Percentiles rank a stretch among this genome's conserved stretches.
Conservation (phyloP, 2,888 invertebrate species). For the Chrysolina americana region DNA sequence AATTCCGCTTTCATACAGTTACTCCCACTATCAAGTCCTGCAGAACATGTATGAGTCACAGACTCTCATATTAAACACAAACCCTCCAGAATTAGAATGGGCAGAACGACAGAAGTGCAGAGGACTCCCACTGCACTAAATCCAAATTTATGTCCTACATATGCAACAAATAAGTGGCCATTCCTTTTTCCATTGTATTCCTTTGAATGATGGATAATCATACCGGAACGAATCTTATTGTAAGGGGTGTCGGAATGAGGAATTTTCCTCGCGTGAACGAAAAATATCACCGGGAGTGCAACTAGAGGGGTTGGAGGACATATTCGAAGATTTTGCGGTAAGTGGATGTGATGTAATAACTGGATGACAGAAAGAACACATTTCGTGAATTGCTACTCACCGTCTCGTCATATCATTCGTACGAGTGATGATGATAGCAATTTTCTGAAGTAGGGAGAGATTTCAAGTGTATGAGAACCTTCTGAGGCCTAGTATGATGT, state of each 20-base stretch:
- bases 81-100: conserved; percentile 14
- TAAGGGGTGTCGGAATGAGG: background rate
- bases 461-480: too few species aligned
- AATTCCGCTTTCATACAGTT: too few species aligned
- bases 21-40: background rate
- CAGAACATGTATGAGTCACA: background rate
- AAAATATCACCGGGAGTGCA: background rate
- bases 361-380: background rate
- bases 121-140: conserved; percentile 23
- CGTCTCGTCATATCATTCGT: background rate
- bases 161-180: conserved; percentile 26
- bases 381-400: background rate
- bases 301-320: background rate
- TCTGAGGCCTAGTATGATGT: too few species aligned
- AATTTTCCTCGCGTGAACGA: conserved; percentile 13
- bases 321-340: background rate
- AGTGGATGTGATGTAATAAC: background rate
- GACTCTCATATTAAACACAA: background rate
- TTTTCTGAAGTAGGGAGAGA: too few species aligned
- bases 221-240: conserved; percentile 28
- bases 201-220: conserved; percentile 28
- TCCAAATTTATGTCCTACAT: conserved; percentile 28
- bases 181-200: conserved; percentile 25
- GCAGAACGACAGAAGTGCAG: background rate
- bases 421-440: background rate